Conservation (phyloP, 64 coral and sea anemone species). For the Dendronephthya gigantea region DNA sequence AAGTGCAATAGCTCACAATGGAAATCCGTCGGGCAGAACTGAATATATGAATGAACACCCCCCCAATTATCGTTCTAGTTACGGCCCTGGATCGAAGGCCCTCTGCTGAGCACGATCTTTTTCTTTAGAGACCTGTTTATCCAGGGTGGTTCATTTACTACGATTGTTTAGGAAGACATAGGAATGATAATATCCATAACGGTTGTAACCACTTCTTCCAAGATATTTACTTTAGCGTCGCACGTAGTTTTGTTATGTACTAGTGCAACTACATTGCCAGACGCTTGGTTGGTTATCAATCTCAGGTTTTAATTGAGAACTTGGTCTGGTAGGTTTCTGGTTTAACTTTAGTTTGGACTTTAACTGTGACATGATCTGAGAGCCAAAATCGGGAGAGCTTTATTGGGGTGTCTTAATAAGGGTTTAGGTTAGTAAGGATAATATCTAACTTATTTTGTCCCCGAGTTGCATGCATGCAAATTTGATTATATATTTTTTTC, state of each 20-base stretch:
- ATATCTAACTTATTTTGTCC: neutral
- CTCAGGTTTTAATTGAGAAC: neutral
- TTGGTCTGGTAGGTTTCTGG: neutral
- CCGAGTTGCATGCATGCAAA: neutral
- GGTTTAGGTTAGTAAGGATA: neutral
- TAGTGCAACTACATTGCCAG: constrained; percentile 24
- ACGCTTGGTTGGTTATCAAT: neutral
- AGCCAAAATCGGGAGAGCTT: neutral
- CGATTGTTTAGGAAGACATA: too few relatives aligned
- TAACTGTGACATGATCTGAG: neutral
- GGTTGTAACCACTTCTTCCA: constrained; percentile 33
- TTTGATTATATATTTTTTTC: neutral
- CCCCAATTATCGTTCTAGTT: too few relatives aligned
- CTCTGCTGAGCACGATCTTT: too few relatives aligned
- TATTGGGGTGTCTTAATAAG: neutral
- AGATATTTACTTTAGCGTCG: constrained; percentile 26
- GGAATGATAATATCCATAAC: too few relatives aligned
- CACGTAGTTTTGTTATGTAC: constrained; percentile 12
- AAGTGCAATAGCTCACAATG: too few relatives aligned
- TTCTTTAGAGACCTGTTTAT: too few relatives aligned
- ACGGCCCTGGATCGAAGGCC: too few relatives aligned
- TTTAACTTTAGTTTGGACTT: neutral
- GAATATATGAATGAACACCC: too few relatives aligned
- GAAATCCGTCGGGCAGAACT: too few relatives aligned
- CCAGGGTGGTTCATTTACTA: too few relatives aligned